Evolutionary conservation across 2,113 vertebrate genomes (phyloP), one percentile per base, ranked within the genome.

Genomic region (Garra rufa): DNA sequence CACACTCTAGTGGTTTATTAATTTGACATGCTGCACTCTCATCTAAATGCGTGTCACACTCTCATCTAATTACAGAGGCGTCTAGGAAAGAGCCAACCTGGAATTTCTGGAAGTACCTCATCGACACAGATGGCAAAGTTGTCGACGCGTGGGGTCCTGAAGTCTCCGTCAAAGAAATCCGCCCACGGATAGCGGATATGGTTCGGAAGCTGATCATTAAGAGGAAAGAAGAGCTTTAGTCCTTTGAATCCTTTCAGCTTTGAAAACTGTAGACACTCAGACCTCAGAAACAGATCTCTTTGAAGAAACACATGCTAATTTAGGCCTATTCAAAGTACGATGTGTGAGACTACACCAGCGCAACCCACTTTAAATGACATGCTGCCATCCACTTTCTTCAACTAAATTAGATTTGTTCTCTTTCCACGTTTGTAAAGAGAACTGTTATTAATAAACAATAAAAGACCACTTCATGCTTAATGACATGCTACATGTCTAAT

Each of bases 41-140:
- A 44, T 63, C 10, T n/a, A 76, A 76, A 38, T 19, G 19, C 14
- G 9, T 10, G 9, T 74, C 57, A 26, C 28, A 41, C 41, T 83
- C 41, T 80, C n/a, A 34, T 38, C n/a, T 38, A 80, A 41, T 83
- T 67, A 41, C 93, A 99, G 98, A 97, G 21, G 92, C 94, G 28
- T 96, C 96, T 71, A 95, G 95, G 69, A 96, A 97, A 88, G 97
- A 99, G 86, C 98, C 98, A 21, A 95, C 96, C 84, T 99, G 98
- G 98, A 99, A 99, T 87, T 99, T 99, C 93, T 99, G 97, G 97
- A 99, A 99, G 90, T 99, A 97, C 84, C 93, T 99, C 0, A 92
- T 99, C 19, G 95, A 95, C 26, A 93, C 96, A 0, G 93, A 96
- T 44, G 98, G 98, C 3, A 95, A 96, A 73, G 97, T 95, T 24